These are phyloP conservation scores for Marcusenius ussheri DNA, from an alignment of 2,113 vertebrate species.

Conservation along the genomic window DNA sequence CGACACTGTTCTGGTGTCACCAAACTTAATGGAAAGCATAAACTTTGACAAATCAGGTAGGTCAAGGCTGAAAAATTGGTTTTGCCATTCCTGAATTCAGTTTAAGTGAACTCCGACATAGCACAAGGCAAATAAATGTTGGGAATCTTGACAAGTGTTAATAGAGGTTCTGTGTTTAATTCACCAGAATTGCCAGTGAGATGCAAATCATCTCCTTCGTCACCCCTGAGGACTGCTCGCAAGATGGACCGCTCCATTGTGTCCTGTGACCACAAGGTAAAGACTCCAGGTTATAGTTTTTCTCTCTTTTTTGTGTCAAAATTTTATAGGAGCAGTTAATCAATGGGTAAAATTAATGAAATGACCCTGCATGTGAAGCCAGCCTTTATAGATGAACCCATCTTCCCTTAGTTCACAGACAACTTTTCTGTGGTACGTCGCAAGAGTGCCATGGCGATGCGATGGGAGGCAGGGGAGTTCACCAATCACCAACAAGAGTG, in stretches of 20 bases:
- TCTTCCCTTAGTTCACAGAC: conserved; percentile 12
- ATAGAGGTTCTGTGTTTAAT: neutral
- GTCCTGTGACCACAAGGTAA: conserved; percentile 56
- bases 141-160: neutral
- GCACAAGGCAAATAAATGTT: neutral
- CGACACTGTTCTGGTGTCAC: conserved; percentile 55
- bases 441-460: conserved; percentile 27
- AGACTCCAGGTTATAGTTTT: neutral
- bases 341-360: neutral
- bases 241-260: conserved; percentile 53
- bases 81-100: neutral
- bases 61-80: neutral
- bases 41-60: conserved; percentile 32
- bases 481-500: conserved; percentile 16
- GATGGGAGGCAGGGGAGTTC: conserved; percentile 27
- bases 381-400: neutral
- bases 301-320: neutral
- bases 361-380: neutral
- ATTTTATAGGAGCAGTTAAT: neutral
- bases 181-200: conserved; percentile 30
- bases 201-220: conserved; percentile 51
- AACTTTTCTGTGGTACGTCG: conserved; percentile 15
- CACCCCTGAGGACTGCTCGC: conserved; percentile 47
- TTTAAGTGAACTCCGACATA: neutral
- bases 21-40: conserved; percentile 42